Evolutionary conservation across 2,113 vertebrate species (phyloP), one percentile per base, ranked within the genome.

Genomic region (Tragelaphus imberbis): DNA sequence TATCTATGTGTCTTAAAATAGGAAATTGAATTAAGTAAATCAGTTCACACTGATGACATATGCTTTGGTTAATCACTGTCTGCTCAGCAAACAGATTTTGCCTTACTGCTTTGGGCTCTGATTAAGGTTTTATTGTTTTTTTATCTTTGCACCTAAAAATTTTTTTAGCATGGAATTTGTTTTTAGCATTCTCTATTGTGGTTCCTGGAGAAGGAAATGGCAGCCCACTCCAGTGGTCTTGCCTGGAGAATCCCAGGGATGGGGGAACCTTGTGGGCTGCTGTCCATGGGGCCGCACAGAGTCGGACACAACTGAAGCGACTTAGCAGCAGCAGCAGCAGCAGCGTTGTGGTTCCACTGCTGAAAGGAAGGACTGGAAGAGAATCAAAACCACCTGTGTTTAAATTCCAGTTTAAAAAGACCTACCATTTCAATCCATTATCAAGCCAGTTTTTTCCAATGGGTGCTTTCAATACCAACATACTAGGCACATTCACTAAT

Each of bases 1-100:
- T 97, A 58, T 75, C 49, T 63, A 2, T 51, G 33, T 88, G 15
- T 88, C 63, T 95, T 93, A 85, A 96, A 97, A 88, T 36, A 88
- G 11, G 33, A 56, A 88, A 89, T 68, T 91, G 51, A 96, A 89
- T 61, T 63, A 84, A 91, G 63, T 53, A 68, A 92, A 86, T 95
- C 27, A 17, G 2, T 91, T 96, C 55, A 71, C 17, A 93, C 25
- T 14, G 21, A 53, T 51, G 19, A 53, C 27, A 40, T 36, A 88
- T 82, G 15, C 23, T 92, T 89, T 84, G 30, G n/a, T n/a, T 96
- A 61, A 40, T 85, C 15, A 23, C 30, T 90, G 23, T 79, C 15
- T 4, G n/a, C 17, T 95, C 65, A 85, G 40, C 27, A 79, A 82
- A 49, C n/a, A 90, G 63, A 71, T 49, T 96, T 91, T 59, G 16